Evolutionary conservation across 2,888 invertebrate genomes (phyloP).

Genomic region (Thera britannica): DNA sequence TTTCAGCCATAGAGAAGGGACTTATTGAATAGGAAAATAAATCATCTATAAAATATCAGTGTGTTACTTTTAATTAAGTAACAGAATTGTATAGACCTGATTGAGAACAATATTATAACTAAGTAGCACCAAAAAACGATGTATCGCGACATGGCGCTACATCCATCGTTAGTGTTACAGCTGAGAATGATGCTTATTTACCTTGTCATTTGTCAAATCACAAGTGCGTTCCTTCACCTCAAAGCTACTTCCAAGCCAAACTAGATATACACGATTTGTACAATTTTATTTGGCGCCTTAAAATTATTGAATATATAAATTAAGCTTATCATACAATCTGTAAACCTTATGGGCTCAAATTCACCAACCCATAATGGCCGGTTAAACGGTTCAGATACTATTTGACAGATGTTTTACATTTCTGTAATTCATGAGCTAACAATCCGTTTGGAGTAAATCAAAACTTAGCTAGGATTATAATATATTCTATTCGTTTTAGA

Average conservation of each 20-base stretch:
- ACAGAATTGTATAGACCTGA: not conserved
- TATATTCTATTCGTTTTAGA: conserved; percentile 4
- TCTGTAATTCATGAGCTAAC: not conserved
- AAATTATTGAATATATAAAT: not conserved
- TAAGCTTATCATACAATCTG: conserved; percentile 5
- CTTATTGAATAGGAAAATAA: not conserved
- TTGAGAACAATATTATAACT: not conserved
- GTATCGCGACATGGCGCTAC: conserved; percentile 13
- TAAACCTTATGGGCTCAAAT: not conserved
- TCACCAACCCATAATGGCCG: not conserved
- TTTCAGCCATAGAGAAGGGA: not conserved
- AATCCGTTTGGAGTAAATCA: not conserved
- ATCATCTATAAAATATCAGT: not conserved
- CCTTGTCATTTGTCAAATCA: too few relatives aligned
- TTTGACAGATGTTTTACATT: not conserved
- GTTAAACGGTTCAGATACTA: not conserved
- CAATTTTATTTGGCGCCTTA: conserved; percentile 22
- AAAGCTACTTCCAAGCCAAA: conserved; percentile 1
- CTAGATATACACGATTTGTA: conserved; percentile 17
- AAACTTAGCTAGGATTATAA: not conserved
- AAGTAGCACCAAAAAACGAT: conserved; percentile 25
- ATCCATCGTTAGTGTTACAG: not conserved
- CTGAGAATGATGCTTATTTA: not conserved
- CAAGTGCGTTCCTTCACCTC: not conserved
- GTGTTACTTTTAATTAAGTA: conserved; percentile 7